These are phyloP conservation scores for Neodon shergylaensis DNA, from an alignment of 2,113 vertebrate species.

Conservation along the genomic window DNA sequence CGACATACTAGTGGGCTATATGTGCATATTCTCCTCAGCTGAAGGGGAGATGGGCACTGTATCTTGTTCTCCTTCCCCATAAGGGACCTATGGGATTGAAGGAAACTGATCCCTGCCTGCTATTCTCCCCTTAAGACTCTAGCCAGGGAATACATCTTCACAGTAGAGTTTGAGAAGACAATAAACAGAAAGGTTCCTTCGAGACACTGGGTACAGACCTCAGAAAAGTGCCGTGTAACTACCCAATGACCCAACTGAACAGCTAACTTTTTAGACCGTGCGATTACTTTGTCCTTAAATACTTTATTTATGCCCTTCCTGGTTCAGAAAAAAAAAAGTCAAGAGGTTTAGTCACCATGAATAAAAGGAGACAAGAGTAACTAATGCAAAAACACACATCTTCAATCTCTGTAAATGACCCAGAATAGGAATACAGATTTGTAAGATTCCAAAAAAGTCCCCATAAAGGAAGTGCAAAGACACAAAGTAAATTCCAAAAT, in stretches of 20 bases:
- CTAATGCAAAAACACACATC: background rate
- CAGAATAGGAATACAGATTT: background rate
- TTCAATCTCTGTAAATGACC: slow-evolving; percentile 9
- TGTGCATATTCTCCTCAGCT: background rate
- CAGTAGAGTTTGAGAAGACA: background rate
- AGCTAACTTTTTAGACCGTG: background rate
- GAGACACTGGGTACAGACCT: background rate
- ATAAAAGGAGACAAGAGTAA: background rate
- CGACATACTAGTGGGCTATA: background rate
- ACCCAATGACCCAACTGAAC: background rate
- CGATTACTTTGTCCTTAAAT: background rate
- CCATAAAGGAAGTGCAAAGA: background rate
- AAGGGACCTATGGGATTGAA: background rate
- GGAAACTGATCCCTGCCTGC: background rate
- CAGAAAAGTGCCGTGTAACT: background rate
- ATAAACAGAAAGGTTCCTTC: background rate
- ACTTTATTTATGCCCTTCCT: slow-evolving; percentile 6
- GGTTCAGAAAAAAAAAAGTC: slow-evolving; percentile 26
- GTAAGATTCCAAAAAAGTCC: slow-evolving; percentile 22
- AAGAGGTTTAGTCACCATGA: background rate
- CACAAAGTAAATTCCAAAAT: slow-evolving; percentile 1
- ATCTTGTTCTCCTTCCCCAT: background rate
- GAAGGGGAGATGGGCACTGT: accelerated
- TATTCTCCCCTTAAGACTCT: background rate
- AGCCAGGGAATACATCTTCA: background rate